These are phyloP conservation scores for Protobothrops mucrosquamatus DNA, from an alignment of 2,113 vertebrate species.

Conservation along the genomic window DNA sequence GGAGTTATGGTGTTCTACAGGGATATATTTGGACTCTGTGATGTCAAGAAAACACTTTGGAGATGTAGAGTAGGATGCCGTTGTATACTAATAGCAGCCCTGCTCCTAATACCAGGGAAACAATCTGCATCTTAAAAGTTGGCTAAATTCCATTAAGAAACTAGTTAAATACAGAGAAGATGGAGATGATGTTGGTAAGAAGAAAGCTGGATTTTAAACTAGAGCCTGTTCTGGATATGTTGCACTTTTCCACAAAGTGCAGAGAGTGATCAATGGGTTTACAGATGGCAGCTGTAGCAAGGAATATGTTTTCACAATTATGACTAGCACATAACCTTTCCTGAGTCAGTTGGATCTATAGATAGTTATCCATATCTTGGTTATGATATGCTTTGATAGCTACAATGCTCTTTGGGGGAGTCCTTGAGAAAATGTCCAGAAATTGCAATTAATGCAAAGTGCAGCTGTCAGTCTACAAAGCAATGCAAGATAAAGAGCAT, in stretches of 20 bases:
- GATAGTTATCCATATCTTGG: background rate
- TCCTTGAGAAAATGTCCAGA: background rate
- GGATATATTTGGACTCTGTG: background rate
- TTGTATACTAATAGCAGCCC: background rate
- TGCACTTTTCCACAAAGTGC: background rate
- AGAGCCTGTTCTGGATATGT: background rate
- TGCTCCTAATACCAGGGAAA: background rate
- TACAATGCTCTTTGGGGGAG: background rate
- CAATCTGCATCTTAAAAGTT: background rate
- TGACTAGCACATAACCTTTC: background rate
- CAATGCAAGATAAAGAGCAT: background rate
- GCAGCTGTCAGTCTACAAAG: background rate
- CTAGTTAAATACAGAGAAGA: background rate
- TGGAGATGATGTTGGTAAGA: background rate
- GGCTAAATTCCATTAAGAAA: background rate
- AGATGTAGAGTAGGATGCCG: background rate
- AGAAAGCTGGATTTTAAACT: background rate
- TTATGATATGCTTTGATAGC: background rate
- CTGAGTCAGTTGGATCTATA: background rate
- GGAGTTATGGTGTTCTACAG: background rate
- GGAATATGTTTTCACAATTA: background rate
- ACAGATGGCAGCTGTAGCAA: background rate
- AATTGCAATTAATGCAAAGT: background rate
- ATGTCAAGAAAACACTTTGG: background rate
- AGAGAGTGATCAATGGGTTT: background rate